These are phyloP conservation scores for Eulemur coronatus DNA, from an alignment of 2,797 vertebrate species.

Conservation along the genomic window DNA sequence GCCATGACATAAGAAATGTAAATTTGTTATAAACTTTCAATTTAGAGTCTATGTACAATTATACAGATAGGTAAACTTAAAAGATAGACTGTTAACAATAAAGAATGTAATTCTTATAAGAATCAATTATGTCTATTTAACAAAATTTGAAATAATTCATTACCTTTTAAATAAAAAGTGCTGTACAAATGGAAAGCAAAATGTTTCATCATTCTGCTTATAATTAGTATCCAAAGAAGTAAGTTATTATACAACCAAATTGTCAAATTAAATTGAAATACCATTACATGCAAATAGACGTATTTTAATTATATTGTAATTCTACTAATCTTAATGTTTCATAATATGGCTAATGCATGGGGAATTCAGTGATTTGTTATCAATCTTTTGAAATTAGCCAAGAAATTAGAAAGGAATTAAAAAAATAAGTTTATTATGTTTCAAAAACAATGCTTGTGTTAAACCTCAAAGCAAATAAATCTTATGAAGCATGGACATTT, in stretches of 20 bases:
- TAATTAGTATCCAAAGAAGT: not conserved
- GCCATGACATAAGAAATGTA: not conserved
- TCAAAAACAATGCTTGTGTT: not conserved
- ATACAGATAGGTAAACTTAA: not conserved
- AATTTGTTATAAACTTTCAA: not conserved
- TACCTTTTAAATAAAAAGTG: not conserved
- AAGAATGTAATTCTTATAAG: not conserved
- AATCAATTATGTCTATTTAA: not conserved
- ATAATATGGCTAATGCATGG: not conserved
- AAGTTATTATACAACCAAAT: not conserved
- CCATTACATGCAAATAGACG: not conserved
- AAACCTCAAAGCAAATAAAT: not conserved
- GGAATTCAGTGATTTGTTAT: not conserved
- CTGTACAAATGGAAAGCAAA: not conserved
- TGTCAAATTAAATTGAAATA: not conserved
- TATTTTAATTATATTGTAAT: not conserved
- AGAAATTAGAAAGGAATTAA: not conserved
- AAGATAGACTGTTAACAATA: not conserved
- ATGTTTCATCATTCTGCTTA: not conserved
- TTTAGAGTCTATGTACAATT: not conserved
- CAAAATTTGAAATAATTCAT: slow-evolving; percentile 7
- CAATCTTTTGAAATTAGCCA: not conserved
- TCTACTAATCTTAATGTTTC: not conserved
- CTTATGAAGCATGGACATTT: not conserved
- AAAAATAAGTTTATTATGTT: not conserved